Percentiles rank a stretch among this genome's conserved stretches.
Evolutionary conservation across 2,888 invertebrate genomes (phyloP).

Genomic region (Sipunculus nudus): DNA sequence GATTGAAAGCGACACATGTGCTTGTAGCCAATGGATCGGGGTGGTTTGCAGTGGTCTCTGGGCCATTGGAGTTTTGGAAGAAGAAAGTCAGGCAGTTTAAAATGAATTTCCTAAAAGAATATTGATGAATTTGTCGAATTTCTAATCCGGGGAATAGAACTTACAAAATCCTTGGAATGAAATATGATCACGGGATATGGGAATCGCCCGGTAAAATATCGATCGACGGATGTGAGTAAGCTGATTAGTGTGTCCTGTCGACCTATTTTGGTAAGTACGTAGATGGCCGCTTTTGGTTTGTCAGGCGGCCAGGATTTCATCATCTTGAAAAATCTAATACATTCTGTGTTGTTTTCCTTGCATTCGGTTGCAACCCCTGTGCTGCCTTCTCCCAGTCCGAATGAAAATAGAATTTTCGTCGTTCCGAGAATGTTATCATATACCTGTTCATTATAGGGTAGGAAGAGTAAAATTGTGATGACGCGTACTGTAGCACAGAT

Average conservation of each 20-base stretch:
- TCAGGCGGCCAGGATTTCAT: constrained; percentile 25
- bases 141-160: background rate
- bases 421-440: too few species aligned
- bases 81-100: constrained; percentile 32
- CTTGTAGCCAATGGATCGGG: constrained; percentile 30
- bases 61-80: too few species aligned
- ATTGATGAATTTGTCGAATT: constrained; percentile 15
- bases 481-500: too few species aligned
- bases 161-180: constrained; percentile 29
- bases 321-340: constrained; percentile 9
- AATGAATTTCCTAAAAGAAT: constrained; percentile 31
- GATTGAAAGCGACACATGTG: constrained; percentile 45
- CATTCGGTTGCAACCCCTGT: too few species aligned
- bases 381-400: too few species aligned
- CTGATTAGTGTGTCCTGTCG: constrained; percentile 8
- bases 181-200: constrained; percentile 39
- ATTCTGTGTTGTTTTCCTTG: too few species aligned
- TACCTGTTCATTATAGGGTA: too few species aligned
- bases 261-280: constrained; percentile 22
- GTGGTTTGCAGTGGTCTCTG: too few species aligned
- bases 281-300: constrained; percentile 33
- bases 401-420: too few species aligned
- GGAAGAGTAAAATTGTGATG: too few species aligned
- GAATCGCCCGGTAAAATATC: constrained; percentile 30
- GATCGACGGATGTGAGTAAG: constrained; percentile 17